These are phyloP conservation scores for Melieria omissa DNA, from an alignment of 2,888 invertebrate genomes.

Conservation along the genomic window DNA sequence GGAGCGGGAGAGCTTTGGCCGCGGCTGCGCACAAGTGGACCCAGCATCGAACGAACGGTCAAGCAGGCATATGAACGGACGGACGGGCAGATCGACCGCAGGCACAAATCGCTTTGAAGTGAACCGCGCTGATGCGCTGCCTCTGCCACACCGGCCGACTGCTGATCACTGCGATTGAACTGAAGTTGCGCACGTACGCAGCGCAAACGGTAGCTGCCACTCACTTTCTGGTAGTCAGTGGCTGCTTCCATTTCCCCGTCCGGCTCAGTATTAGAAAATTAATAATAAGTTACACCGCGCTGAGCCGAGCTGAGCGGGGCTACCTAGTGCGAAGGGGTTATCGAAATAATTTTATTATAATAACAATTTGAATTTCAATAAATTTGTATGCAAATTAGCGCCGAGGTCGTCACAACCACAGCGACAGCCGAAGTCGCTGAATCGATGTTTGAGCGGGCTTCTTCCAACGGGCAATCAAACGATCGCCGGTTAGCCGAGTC, in stretches of 20 bases:
- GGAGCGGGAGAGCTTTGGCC: neutral
- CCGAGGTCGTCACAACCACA: neutral
- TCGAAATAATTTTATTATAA: constrained; percentile 51
- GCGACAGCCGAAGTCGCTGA: neutral
- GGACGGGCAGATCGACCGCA: constrained; percentile 3
- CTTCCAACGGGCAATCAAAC: neutral
- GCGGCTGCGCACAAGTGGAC: neutral
- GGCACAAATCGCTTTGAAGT: constrained; percentile 25
- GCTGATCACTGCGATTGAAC: too few relatives aligned
- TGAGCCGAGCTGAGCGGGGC: too few relatives aligned
- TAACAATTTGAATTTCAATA: constrained; percentile 43
- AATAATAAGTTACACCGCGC: constrained; percentile 18
- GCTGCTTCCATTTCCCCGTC: too few relatives aligned
- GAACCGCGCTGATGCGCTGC: constrained; percentile 25
- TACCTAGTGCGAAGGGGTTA: constrained; percentile 34
- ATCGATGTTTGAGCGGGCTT: constrained; percentile 16
- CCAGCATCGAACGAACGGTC: constrained; percentile 12
- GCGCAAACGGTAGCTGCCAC: constrained; percentile 6
- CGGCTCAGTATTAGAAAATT: constrained; percentile 8
- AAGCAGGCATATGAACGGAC: neutral
- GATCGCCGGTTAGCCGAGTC: neutral
- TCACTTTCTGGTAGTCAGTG: neutral
- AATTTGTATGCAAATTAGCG: constrained; percentile 55
- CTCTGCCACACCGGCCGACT: too few relatives aligned
- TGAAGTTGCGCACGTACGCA: too few relatives aligned